Percentiles rank a stretch among this genome's conserved stretches.
Evolutionary conservation across 2,797 vertebrate species (phyloP).

Genomic region (Microctenopoma stevenorrisi): DNA sequence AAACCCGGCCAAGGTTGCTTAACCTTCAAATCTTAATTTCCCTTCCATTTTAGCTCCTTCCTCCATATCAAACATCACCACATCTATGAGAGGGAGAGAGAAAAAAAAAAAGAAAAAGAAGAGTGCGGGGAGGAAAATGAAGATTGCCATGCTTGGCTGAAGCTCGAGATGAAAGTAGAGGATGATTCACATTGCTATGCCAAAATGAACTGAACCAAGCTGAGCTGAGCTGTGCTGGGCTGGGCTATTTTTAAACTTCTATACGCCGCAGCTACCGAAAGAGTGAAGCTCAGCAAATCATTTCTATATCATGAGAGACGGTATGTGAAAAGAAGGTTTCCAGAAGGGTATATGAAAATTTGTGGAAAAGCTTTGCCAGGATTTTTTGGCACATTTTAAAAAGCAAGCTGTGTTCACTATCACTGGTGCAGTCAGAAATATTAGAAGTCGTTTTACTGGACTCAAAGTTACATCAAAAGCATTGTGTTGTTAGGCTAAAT

Average conservation of each 20-base stretch:
- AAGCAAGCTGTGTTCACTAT: slow-evolving; percentile 2
- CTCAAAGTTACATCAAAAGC: slow-evolving; percentile 1
- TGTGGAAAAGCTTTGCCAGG: background rate
- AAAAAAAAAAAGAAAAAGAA: slow-evolving; percentile 53
- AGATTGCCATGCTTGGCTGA: slow-evolving; percentile 81
- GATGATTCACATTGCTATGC: slow-evolving; percentile 80
- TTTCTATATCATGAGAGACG: slow-evolving; percentile 63
- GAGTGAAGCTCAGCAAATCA: slow-evolving; percentile 61
- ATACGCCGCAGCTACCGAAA: slow-evolving; percentile 60
- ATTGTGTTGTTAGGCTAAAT: background rate
- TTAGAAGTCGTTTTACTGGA: background rate
- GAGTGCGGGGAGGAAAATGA: slow-evolving; percentile 75
- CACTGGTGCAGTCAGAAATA: background rate
- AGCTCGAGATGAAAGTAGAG: slow-evolving; percentile 79
- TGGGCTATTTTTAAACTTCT: slow-evolving; percentile 79
- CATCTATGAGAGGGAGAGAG: slow-evolving; percentile 58
- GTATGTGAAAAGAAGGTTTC: slow-evolving; percentile 36
- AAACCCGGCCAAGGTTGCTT: slow-evolving; percentile 82
- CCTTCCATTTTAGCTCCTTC: slow-evolving; percentile 80
- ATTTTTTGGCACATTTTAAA: background rate
- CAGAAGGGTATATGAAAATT: slow-evolving; percentile 20
- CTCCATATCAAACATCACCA: slow-evolving; percentile 82
- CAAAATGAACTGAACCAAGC: slow-evolving; percentile 78
- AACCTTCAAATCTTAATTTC: slow-evolving; percentile 83
- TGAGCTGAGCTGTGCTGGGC: slow-evolving; percentile 65